Evolutionary conservation across 2,888 invertebrate species (phyloP).

Genomic region (Frankliniella intonsa): DNA sequence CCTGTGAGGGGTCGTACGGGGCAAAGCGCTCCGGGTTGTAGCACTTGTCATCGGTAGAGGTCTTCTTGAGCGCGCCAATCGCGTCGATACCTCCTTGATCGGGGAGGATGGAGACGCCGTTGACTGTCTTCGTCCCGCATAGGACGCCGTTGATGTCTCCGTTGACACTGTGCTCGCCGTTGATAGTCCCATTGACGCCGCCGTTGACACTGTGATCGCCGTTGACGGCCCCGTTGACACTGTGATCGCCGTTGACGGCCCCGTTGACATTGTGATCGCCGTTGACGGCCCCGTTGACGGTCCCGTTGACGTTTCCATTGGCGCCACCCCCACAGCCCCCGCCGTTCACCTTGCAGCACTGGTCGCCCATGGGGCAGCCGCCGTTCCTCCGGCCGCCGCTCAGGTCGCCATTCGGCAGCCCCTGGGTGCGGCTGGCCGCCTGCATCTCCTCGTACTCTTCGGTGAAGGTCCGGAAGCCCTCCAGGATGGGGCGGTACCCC

Average conservation of each 20-base stretch:
- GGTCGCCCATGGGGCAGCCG: constrained; percentile 58
- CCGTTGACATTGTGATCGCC: background rate
- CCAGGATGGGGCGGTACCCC: constrained; percentile 88
- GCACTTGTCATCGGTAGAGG: constrained; percentile 44
- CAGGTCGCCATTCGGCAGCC: background rate
- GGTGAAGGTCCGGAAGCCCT: constrained; percentile 80
- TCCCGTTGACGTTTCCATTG: background rate
- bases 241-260: background rate
- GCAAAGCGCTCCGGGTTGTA: constrained; percentile 59
- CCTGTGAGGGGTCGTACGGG: constrained; percentile 75
- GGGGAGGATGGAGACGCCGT: constrained; percentile 29
- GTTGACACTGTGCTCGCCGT: background rate
- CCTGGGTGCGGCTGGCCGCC: constrained; percentile 30
- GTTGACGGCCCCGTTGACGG: background rate
- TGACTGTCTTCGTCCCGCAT: constrained; percentile 28
- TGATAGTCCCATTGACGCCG: background rate
- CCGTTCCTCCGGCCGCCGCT: constrained; percentile 39
- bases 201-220: constrained; percentile 2
- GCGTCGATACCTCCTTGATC: constrained; percentile 35
- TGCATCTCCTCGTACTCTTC: constrained; percentile 63
- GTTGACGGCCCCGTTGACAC: background rate
- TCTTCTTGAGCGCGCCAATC: background rate
- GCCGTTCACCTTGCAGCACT: constrained; percentile 56
- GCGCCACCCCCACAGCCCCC: background rate
- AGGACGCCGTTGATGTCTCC: background rate